These are phyloP conservation scores for Julus scandinavius DNA, from an alignment of 2,888 invertebrate species.

Conservation along the genomic window DNA sequence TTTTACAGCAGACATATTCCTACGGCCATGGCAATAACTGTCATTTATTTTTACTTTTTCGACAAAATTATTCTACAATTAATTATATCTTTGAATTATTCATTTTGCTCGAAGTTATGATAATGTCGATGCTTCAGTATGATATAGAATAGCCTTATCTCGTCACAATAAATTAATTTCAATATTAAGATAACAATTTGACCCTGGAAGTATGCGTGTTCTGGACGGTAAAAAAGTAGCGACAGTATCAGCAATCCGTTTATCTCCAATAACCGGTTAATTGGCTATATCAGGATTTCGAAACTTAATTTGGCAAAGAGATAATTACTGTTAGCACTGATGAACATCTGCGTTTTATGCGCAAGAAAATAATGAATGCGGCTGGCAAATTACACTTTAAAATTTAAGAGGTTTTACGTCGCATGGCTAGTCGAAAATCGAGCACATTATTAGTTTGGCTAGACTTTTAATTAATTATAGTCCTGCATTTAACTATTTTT, in stretches of 20 bases:
- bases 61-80: no score
- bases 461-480: slow-evolving; percentile 13
- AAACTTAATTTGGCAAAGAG: background rate
- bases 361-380: background rate
- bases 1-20: no score
- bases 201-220: no score
- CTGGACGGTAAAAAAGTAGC: no score
- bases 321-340: background rate
- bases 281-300: background rate
- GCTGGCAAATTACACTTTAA: background rate
- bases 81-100: no score
- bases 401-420: background rate
- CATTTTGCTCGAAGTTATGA: no score
- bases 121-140: no score
- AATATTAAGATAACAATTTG: no score
- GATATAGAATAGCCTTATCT: no score
- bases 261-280: background rate
- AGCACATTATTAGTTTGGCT: background rate
- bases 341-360: background rate
- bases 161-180: no score
- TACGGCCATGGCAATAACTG: no score
- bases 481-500: background rate
- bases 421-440: background rate
- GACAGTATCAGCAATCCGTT: background rate
- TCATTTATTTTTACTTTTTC: no score